Evolutionary conservation across 2,797 vertebrate species (phyloP), one percentile per base, ranked within the genome.

Genomic region (Brachyrhaphis roseni): DNA sequence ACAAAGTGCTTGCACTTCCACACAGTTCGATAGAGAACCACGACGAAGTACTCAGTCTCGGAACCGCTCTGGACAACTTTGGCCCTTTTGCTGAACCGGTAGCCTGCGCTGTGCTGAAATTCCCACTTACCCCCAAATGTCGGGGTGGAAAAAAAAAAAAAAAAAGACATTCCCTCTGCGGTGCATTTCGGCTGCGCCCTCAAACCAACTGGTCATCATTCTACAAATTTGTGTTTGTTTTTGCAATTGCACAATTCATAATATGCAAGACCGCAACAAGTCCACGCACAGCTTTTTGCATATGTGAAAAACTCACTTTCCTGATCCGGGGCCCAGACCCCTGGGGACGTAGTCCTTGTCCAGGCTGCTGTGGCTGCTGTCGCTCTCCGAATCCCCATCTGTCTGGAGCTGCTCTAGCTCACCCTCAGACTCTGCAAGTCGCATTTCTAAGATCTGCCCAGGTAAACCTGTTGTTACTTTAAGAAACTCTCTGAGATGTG

Each of bases 311-410:
- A 91, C 90, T 92, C 82, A 92, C 90, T 59, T 74, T 5, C 83
- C 81, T 20, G 90, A 59, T 74, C 77, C 86, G 1, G 49, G 78
- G 71, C 23, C 11, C 55, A 8, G 6, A 4, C 81, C 78, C 39
- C 49, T 31, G 46, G 88, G 88, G 10, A 13, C 57, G 68, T 82
- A 84, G 78, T 89, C 89, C 59, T 89, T 84, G 31, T 89, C 90
- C 53, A 76, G 45, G 2, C 78, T 55, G 78, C 78, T n/a, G 0
- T 8, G 3, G 49, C 81, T 75, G 68, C 1, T 39, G 4, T 84
- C 82, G 36, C 79, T 78, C 1, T 80, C 79, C 0, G 87, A 80
- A 3, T 83, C 89, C 0, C 4, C 72, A 4, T 87, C 89, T 45
- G 84, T 75, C 7, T 13, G n/a, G 0, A 51, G 15, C 62, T 47